A percentile compares a stretch with the other conserved stretches of the same genome.
Conservation (phyloP, 2,797 vertebrate genomes). For the Astyanax mexicanus region DNA sequence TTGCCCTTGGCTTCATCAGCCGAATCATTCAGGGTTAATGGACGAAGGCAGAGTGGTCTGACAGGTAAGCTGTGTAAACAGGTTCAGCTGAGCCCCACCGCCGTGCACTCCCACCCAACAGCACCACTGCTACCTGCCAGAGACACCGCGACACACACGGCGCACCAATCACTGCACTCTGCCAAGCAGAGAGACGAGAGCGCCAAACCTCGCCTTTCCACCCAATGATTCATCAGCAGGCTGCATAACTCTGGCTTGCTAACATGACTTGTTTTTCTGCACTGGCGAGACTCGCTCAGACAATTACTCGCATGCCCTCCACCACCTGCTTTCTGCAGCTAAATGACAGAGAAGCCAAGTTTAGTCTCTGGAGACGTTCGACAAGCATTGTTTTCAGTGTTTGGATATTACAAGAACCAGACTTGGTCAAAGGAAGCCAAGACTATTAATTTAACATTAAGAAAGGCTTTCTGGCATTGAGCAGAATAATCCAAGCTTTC, state of each 20-base stretch:
- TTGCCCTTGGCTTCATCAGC: not conserved
- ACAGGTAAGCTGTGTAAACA: constrained; percentile 29
- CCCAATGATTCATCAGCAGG: constrained; percentile 50
- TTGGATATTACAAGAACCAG: not conserved
- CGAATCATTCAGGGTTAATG: constrained; percentile 4
- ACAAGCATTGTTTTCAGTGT: not conserved
- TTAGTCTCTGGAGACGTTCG: constrained; percentile 9
- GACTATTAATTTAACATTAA: not conserved
- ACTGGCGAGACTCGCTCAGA: constrained; percentile 17
- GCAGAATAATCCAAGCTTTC: constrained; percentile 12
- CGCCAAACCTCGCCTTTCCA: constrained; percentile 47
- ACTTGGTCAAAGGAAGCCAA: not conserved
- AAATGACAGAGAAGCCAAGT: constrained; percentile 26
- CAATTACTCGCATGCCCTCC: not conserved
- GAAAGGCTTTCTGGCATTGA: not conserved
- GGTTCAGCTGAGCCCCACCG: constrained; percentile 3
- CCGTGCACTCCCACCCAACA: constrained; percentile 12
- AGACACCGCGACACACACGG: constrained; percentile 39
- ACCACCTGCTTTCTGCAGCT: constrained; percentile 39
- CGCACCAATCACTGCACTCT: constrained; percentile 35
- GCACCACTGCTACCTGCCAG: constrained; percentile 36
- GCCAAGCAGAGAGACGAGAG: constrained; percentile 42
- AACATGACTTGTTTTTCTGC: constrained; percentile 31
- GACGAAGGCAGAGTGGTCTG: constrained; percentile 19
- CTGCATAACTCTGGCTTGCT: constrained; percentile 14